Conservation (phyloP, 2,797 vertebrate genomes). For the Sebastolobus alascanus region DNA sequence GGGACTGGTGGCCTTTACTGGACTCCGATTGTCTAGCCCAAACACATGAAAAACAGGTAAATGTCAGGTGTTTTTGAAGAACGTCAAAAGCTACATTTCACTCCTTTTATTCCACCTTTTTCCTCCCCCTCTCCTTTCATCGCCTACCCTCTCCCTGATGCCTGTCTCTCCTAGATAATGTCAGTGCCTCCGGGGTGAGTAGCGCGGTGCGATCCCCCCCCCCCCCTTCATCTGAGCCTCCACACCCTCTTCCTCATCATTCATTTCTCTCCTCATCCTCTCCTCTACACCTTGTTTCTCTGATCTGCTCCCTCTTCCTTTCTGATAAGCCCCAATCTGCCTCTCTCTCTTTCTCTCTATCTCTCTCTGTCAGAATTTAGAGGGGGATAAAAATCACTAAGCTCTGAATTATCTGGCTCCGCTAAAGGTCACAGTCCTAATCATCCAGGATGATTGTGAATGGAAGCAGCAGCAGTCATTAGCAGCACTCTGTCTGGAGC, state of each 20-base stretch:
- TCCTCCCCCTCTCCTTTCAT: conserved; percentile 55
- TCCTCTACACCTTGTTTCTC: conserved; percentile 53
- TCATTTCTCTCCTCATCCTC: conserved; percentile 60
- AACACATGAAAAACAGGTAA: conserved; percentile 75
- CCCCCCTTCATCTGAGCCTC: conserved; percentile 59
- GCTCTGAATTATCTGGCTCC: conserved; percentile 77
- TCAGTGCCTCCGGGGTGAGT: conserved; percentile 74
- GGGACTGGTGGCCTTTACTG: conserved; percentile 69
- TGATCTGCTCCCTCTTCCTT: conserved; percentile 47
- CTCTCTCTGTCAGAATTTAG: conserved; percentile 57
- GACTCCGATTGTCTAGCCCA: conserved; percentile 61
- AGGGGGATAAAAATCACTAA: conserved; percentile 72
- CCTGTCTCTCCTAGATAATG: conserved; percentile 77
- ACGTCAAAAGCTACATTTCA: conserved; percentile 77
- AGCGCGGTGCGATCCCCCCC: conserved; percentile 72
- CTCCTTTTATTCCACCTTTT: conserved; percentile 59
- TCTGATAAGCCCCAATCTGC: conserved; percentile 46
- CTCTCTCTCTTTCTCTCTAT: conserved; percentile 10
- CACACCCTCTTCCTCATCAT: conserved; percentile 47
- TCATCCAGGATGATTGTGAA: conserved; percentile 70
- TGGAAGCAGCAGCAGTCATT: conserved; percentile 74
- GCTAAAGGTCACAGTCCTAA: conserved; percentile 83
- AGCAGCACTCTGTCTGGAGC: conserved; percentile 69
- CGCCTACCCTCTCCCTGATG: conserved; percentile 54
- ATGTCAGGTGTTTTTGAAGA: conserved; percentile 74